Evolutionary conservation across 1,140 invertebrate species (phyloP), one percentile per base, ranked within the genome.

Genomic region (Steinernema khuongi): DNA sequence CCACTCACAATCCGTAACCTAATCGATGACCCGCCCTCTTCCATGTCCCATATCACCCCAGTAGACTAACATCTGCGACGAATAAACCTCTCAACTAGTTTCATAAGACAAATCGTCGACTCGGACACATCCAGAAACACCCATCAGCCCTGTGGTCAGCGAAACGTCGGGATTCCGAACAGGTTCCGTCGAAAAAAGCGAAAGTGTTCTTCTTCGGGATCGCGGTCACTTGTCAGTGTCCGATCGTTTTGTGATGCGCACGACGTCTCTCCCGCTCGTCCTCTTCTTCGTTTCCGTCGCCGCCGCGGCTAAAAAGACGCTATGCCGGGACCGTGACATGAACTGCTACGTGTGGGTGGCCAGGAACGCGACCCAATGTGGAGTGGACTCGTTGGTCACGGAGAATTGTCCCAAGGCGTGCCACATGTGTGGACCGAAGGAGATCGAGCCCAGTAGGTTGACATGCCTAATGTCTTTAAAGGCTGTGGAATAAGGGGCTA

Each of bases 301-400:
- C 50, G 36, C 7, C n/a, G 36, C 7, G n/a, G n/a, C 36, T 7
- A 60, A 60, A 22, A 7, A 60, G 4, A 14, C 14, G 7, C 4
- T 60, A n/a, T 81, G 80, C 41, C 44, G 66, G n/a, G 78, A 81
- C 69, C 75, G 68, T n/a, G 80, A 81, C 67, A 81, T 81, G 80
- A 81, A 81, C 67, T 81, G 43, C 32, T 74, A 74, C 43, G 26
- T 73, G 18, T 81, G 83, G 81, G 81, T 84, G 1, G 82, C 81
- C 0, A 29, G 77, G 1, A 68, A 84, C 33, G 66, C 79, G 14
- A 68, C 73, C 1, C 74, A 76, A 32, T 83, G 81, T 44, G 72
- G 70, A 31, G 72, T 67, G 28, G 81, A 81, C 68, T 43, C 76
- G 43, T 26, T 84, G 14, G 76, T 85, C 32, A 60, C 66, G 18